A percentile compares a stretch with the other conserved stretches of the same genome.
These are phyloP conservation scores for Opisthograptis luteolata DNA, from an alignment of 2,888 invertebrate genomes.

Conservation along the genomic window DNA sequence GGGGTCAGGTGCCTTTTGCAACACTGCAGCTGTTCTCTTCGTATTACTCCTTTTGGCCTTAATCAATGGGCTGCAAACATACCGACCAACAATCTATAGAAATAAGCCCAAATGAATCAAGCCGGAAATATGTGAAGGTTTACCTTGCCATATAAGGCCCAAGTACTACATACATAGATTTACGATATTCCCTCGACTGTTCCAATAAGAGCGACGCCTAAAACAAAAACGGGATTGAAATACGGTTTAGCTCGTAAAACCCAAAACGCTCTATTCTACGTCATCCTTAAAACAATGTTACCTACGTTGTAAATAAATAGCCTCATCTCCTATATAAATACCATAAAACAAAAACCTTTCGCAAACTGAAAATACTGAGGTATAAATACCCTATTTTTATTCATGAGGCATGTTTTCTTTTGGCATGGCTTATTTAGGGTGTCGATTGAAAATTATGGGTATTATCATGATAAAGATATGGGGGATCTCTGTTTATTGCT, in stretches of 20 bases:
- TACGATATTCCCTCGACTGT: slow-evolving; percentile 11
- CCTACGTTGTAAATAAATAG: slow-evolving; percentile 41
- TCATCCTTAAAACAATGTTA: slow-evolving; percentile 41
- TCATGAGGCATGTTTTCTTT: slow-evolving; percentile 47
- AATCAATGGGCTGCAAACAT: too few relatives aligned
- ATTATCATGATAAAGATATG: slow-evolving; percentile 34
- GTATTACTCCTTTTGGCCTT: too few relatives aligned
- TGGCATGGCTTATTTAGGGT: slow-evolving; percentile 51
- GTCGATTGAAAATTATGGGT: slow-evolving; percentile 57
- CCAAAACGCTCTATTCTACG: slow-evolving; percentile 26
- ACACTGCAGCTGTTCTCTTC: too few relatives aligned
- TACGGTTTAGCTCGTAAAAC: slow-evolving; percentile 34
- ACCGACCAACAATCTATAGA: too few relatives aligned
- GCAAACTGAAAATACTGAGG: slow-evolving; percentile 41
- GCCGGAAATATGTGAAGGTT: too few relatives aligned
- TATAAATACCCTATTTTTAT: slow-evolving; percentile 52
- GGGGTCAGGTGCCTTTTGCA: too few relatives aligned
- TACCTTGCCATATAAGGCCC: neutral
- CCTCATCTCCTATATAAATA: slow-evolving; percentile 44
- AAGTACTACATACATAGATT: slow-evolving; percentile 3
- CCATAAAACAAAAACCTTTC: slow-evolving; percentile 43
- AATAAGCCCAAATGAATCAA: too few relatives aligned
- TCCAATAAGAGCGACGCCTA: slow-evolving; percentile 17
- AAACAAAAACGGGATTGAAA: slow-evolving; percentile 33
- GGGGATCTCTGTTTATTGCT: slow-evolving; percentile 12